Evolutionary conservation across 2,888 invertebrate species (phyloP).

Genomic region (Galerucella calmariensis): DNA sequence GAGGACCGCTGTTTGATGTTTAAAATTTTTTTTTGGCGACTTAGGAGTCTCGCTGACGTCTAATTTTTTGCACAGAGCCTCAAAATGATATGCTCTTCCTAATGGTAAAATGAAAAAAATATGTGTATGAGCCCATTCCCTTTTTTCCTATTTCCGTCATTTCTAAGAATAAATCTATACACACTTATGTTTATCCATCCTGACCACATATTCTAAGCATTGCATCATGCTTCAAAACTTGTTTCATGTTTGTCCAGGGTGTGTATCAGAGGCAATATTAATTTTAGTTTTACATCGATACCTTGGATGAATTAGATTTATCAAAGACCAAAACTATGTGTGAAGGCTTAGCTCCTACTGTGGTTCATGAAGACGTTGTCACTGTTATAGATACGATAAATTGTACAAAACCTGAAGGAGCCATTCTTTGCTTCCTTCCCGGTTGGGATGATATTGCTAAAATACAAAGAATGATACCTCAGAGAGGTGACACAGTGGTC

Average conservation of each 20-base stretch:
- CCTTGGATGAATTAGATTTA: slow-evolving; percentile 59
- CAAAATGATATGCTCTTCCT: no score
- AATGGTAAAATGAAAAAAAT: no score
- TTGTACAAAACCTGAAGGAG: slow-evolving; percentile 70
- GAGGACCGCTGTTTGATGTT: no score
- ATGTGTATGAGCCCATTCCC: no score
- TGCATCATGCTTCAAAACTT: no score
- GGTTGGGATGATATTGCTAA: slow-evolving; percentile 78
- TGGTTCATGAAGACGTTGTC: slow-evolving; percentile 68
- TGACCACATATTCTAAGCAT: no score
- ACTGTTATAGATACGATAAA: slow-evolving; percentile 70
- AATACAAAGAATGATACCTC: slow-evolving; percentile 63
- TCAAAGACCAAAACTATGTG: slow-evolving; percentile 61
- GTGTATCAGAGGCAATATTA: neutral
- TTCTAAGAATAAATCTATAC: no score
- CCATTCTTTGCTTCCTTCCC: slow-evolving; percentile 79
- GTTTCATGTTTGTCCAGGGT: neutral
- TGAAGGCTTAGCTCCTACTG: slow-evolving; percentile 60
- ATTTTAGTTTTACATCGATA: slow-evolving; percentile 66
- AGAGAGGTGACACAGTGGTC: slow-evolving; percentile 47
- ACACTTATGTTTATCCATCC: no score
- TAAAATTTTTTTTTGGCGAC: no score
- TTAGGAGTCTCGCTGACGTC: no score
- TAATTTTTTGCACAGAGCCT: no score
- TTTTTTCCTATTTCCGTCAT: no score